Percentiles rank a stretch among this genome's conserved stretches.
Evolutionary conservation across 2,113 vertebrate genomes (phyloP).

Genomic region (Maccullochella peelii): DNA sequence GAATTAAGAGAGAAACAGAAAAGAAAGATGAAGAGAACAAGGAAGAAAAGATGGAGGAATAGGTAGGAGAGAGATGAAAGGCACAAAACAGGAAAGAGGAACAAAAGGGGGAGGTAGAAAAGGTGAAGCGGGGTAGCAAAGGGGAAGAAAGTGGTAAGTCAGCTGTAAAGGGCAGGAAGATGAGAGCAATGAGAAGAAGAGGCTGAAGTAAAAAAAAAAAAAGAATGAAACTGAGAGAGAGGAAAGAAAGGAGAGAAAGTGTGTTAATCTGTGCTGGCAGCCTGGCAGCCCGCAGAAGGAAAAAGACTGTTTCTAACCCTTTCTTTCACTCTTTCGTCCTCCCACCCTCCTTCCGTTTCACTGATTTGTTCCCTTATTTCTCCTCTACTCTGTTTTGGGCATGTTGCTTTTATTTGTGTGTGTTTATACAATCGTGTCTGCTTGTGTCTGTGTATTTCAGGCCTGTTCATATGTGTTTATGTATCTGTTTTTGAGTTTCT

Average conservation of each 20-base stretch:
- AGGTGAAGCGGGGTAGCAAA: too few relatives aligned
- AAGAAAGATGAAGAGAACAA: not conserved
- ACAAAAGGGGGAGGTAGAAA: too few relatives aligned
- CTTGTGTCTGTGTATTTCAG: not conserved
- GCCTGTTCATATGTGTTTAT: not conserved
- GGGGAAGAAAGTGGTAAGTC: not conserved
- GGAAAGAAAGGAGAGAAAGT: slow-evolving; percentile 16
- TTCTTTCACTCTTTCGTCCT: slow-evolving; percentile 54
- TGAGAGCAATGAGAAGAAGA: not conserved
- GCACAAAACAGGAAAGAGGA: not conserved
- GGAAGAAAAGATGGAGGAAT: not conserved
- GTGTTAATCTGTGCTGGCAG: slow-evolving; percentile 53
- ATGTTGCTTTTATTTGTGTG: slow-evolving; percentile 27
- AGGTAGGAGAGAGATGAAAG: not conserved
- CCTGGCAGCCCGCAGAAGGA: slow-evolving; percentile 31
- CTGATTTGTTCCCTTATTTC: slow-evolving; percentile 42
- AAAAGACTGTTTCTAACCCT: slow-evolving; percentile 36
- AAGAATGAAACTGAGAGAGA: slow-evolving; percentile 13
- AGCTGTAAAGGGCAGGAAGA: not conserved
- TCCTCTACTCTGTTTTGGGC: slow-evolving; percentile 17
- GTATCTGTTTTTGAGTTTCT: not conserved
- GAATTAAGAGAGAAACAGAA: too few relatives aligned
- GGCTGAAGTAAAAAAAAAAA: slow-evolving; percentile 5
- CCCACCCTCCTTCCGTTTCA: slow-evolving; percentile 36
- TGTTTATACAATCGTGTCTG: slow-evolving; percentile 8